These are phyloP conservation scores for Pampus argenteus DNA, from an alignment of 2,797 vertebrate species.

Conservation along the genomic window DNA sequence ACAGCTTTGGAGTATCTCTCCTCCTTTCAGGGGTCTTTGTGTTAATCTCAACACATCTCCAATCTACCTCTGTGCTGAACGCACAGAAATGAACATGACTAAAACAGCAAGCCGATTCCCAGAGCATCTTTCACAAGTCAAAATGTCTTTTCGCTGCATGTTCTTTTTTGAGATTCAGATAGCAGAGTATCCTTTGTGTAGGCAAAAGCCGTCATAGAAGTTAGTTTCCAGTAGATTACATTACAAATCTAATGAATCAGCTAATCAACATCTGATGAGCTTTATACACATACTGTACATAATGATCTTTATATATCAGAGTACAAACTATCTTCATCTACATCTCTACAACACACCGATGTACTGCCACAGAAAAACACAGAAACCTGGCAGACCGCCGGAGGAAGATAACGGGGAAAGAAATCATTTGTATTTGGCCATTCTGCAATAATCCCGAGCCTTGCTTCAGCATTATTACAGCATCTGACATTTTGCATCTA, in stretches of 20 bases:
- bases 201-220: not conserved
- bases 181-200: not conserved
- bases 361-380: constrained; percentile 36
- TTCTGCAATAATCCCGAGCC: constrained; percentile 67
- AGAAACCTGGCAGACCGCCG: constrained; percentile 52
- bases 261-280: constrained; percentile 30
- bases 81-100: not conserved
- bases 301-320: constrained; percentile 39
- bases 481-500: constrained; percentile 75
- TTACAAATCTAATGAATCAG: constrained; percentile 22
- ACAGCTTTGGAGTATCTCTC: too few species aligned
- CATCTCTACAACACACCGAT: constrained; percentile 34
- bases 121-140: not conserved
- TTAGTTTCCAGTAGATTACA: not conserved
- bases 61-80: not conserved
- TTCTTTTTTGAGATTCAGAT: not conserved
- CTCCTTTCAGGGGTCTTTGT: too few species aligned
- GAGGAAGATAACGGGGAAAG: constrained; percentile 57
- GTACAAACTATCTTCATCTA: constrained; percentile 44
- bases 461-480: constrained; percentile 65
- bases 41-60: too few species aligned
- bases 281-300: too few species aligned
- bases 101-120: not conserved
- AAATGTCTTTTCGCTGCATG: too few species aligned
- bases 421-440: constrained; percentile 69